Conservation (phyloP, 1,140 invertebrate species). For the Coelopa frigida region DNA sequence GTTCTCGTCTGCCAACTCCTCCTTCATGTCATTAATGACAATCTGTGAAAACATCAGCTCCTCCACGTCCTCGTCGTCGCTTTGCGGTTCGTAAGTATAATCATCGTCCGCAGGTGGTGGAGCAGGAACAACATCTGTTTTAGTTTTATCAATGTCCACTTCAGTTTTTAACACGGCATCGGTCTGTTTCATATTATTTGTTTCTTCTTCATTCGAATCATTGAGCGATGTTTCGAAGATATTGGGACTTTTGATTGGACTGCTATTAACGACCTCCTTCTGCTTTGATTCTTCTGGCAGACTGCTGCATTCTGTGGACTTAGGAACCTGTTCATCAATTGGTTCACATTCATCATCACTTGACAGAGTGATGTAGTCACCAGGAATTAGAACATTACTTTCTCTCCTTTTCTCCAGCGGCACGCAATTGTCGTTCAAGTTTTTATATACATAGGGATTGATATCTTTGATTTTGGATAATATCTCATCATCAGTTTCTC, state of each 20-base stretch:
- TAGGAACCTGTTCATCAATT: not conserved
- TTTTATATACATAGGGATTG: constrained; percentile 10
- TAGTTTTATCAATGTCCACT: too few relatives aligned
- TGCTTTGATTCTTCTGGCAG: not conserved
- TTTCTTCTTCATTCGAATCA: not conserved
- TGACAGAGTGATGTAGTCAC: constrained; percentile 4
- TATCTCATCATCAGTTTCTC: constrained; percentile 21
- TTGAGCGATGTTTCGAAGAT: constrained; percentile 11
- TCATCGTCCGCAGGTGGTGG: constrained; percentile 9
- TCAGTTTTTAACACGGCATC: too few relatives aligned
- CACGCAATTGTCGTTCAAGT: not conserved
- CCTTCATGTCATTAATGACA: constrained; percentile 26
- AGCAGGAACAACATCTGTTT: too few relatives aligned
- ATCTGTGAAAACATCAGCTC: constrained; percentile 13
- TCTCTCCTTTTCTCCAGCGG: not conserved
- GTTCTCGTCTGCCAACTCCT: constrained; percentile 23
- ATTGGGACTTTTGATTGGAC: constrained; percentile 7
- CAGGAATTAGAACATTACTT: constrained; percentile 6
- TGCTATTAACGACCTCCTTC: not conserved
- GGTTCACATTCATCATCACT: constrained; percentile 9
- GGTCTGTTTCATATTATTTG: too few relatives aligned
- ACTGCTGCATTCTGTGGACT: too few relatives aligned
- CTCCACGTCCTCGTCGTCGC: not conserved
- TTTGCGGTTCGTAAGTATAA: not conserved
- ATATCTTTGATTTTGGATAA: constrained; percentile 7